A percentile compares a stretch with the other conserved stretches of the same genome.
These are phyloP conservation scores for Scrobipalpa costella DNA, from an alignment of 2,888 invertebrate species.

Conservation along the genomic window DNA sequence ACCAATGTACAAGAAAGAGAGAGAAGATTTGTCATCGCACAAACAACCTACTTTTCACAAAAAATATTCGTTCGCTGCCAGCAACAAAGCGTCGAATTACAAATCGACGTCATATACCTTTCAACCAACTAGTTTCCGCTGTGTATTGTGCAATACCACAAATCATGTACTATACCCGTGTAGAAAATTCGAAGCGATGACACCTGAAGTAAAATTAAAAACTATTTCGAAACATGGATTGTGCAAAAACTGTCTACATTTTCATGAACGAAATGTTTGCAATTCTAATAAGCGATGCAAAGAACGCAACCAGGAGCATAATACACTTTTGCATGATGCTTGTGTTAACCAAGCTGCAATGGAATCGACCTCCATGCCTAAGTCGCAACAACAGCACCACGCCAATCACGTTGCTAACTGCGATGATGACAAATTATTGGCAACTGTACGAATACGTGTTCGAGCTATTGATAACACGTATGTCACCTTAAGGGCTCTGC, in stretches of 20 bases:
- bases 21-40: neutral
- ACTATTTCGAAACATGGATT: neutral
- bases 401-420: neutral
- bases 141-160: neutral
- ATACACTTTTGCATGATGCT: conserved; percentile 6
- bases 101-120: neutral
- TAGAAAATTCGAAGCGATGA: neutral
- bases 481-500: neutral
- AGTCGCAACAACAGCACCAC: neutral
- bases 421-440: neutral
- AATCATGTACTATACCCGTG: neutral
- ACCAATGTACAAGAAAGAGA: neutral
- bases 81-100: neutral
- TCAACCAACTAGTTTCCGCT: neutral
- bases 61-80: neutral
- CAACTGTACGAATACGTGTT: neutral
- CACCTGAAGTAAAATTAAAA: neutral
- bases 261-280: conserved; percentile 22
- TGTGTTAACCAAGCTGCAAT: neutral
- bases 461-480: neutral
- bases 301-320: conserved; percentile 21
- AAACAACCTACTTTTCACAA: neutral
- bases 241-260: conserved; percentile 4
- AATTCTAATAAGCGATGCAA: conserved; percentile 26
- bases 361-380: too few species aligned